A percentile compares a stretch with the other conserved stretches of the same genome.
phyloP scores from a whole-genome alignment of 37 sponge, comb jelly and placozoan species.

The Theonella swinhoei region DNA sequence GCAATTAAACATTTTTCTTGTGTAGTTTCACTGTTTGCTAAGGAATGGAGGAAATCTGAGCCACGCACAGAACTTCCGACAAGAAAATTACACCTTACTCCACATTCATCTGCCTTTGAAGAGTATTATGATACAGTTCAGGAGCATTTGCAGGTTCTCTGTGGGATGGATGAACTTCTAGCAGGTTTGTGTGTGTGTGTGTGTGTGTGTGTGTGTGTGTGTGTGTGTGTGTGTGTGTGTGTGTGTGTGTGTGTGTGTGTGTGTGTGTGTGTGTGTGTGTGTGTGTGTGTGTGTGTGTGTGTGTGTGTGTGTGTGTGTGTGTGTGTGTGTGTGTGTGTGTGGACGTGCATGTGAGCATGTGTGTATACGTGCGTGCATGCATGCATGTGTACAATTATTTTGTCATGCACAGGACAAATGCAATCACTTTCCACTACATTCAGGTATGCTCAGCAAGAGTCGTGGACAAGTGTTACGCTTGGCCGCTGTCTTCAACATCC shows the following conservation, averaged over 20 bases:
- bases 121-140: background rate
- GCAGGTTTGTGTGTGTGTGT: no score
- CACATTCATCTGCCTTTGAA: background rate
- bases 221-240: background rate
- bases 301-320: constrained; percentile 68
- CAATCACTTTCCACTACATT: no score
- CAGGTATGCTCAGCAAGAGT: constrained; percentile 11
- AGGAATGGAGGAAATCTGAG: background rate
- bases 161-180: background rate
- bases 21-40: background rate
- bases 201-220: background rate
- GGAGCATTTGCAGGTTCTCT: background rate
- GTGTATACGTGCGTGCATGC: no score
- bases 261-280: constrained; percentile 52
- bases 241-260: constrained; percentile 7
- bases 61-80: background rate
- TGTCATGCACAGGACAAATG: no score
- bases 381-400: no score
- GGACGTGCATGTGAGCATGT: no score
- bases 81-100: background rate
- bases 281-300: constrained; percentile 67
- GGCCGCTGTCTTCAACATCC: background rate
- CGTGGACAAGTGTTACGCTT: background rate
- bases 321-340: constrained; percentile 43
- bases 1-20: no score